These are phyloP conservation scores for Neoitamus cyanurus DNA, from an alignment of 2,888 invertebrate genomes.

Conservation along the genomic window DNA sequence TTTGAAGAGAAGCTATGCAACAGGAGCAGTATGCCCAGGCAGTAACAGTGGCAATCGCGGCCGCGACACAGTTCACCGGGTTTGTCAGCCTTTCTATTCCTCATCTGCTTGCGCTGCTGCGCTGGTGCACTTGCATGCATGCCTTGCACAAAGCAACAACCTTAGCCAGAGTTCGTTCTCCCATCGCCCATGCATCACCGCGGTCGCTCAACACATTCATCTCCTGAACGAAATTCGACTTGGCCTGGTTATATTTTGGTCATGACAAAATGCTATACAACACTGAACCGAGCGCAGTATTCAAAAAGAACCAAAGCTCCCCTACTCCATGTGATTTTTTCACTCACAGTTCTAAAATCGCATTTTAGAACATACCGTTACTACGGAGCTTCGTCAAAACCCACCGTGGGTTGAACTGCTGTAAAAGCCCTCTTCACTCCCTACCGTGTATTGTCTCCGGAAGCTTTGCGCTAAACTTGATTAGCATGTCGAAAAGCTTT, in stretches of 20 bases:
- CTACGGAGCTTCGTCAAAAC: not conserved
- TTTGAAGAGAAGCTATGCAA: not conserved
- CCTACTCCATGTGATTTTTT: not conserved
- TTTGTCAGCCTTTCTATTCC: slow-evolving; percentile 18
- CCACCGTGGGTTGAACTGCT: not conserved
- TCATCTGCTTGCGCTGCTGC: not conserved
- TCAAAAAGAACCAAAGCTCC: not conserved
- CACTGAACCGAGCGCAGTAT: not conserved
- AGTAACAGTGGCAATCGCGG: not conserved
- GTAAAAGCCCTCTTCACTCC: not conserved
- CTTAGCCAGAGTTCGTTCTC: not conserved
- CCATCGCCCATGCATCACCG: not conserved
- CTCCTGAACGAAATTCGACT: not conserved
- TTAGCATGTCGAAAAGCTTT: slow-evolving; percentile 4
- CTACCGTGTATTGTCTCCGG: not conserved
- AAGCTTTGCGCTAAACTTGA: not conserved
- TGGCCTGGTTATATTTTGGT: not conserved
- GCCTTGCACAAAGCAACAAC: slow-evolving; percentile 18
- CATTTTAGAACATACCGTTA: not conserved
- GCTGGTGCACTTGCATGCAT: not conserved
- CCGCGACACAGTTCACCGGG: not conserved
- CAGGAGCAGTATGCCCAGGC: not conserved
- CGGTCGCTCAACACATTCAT: not conserved
- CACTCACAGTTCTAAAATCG: not conserved
- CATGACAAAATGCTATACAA: not conserved